Percentiles rank a stretch among this genome's conserved stretches.
phyloP scores from a whole-genome alignment of 2,888 invertebrate genomes.

The Synergus japonicus region DNA sequence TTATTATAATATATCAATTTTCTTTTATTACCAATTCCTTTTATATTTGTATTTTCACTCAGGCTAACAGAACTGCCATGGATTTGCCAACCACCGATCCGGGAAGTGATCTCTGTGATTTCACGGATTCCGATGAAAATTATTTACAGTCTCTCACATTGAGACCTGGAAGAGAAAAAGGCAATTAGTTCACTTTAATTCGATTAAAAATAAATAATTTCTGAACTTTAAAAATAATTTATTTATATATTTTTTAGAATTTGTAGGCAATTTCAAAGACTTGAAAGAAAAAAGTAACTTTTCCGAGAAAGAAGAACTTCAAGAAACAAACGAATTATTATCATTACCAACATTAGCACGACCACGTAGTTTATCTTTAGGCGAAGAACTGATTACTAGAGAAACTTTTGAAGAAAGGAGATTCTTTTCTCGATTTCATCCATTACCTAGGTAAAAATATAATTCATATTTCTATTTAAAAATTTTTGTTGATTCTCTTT shows the following conservation, averaged over 20 bases:
- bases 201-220: not conserved
- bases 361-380: constrained; percentile 67
- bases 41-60: constrained; percentile 4
- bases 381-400: constrained; percentile 58
- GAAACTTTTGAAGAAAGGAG: constrained; percentile 57
- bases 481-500: not conserved
- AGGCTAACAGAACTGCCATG: constrained; percentile 74
- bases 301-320: constrained; percentile 42
- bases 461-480: not conserved
- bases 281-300: constrained; percentile 47
- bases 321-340: constrained; percentile 14
- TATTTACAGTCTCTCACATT: constrained; percentile 51
- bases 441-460: constrained; percentile 60
- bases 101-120: constrained; percentile 80
- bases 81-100: constrained; percentile 83
- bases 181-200: constrained; percentile 36
- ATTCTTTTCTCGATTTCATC: constrained; percentile 60
- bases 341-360: constrained; percentile 64
- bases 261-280: constrained; percentile 41
- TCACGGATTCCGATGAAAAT: constrained; percentile 80
- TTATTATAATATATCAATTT: not conserved
- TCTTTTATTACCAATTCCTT: not conserved
- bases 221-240: not conserved
- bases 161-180: constrained; percentile 51
- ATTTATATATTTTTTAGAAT: constrained; percentile 35